phyloP scores from a whole-genome alignment of 2,113 vertebrate genomes.

The Malurus alboscapulatus region DNA sequence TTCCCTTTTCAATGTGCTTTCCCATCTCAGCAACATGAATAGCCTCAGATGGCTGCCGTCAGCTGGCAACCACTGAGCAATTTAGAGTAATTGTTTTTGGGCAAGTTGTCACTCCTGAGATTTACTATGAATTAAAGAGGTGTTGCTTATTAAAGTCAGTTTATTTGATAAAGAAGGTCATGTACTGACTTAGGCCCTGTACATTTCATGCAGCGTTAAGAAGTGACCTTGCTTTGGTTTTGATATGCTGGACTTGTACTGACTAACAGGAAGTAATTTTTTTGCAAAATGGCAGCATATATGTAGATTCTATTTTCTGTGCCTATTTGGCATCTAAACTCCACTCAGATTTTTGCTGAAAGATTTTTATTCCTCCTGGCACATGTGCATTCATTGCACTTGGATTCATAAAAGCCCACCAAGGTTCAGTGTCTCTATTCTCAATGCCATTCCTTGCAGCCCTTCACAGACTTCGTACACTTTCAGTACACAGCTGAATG shows the following conservation, averaged over 20 bases:
- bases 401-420: not conserved
- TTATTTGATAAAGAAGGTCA: not conserved
- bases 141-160: not conserved
- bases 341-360: not conserved
- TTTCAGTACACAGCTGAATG: not conserved
- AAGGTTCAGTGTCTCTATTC: not conserved
- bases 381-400: not conserved
- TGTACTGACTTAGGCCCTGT: not conserved
- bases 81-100: not conserved
- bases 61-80: not conserved
- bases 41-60: not conserved
- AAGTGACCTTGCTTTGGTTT: not conserved
- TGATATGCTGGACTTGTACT: not conserved
- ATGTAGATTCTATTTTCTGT: not conserved
- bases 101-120: not conserved
- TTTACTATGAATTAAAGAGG: not conserved
- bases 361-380: not conserved
- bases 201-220: not conserved
- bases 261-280: not conserved
- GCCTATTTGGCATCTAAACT: not conserved
- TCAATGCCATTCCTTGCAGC: not conserved
- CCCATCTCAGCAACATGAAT: not conserved
- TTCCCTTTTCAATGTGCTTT: not conserved
- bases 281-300: not conserved
- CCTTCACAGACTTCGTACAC: not conserved